Conservation (phyloP, 2,888 invertebrate species). For the Biston stratarius region DNA sequence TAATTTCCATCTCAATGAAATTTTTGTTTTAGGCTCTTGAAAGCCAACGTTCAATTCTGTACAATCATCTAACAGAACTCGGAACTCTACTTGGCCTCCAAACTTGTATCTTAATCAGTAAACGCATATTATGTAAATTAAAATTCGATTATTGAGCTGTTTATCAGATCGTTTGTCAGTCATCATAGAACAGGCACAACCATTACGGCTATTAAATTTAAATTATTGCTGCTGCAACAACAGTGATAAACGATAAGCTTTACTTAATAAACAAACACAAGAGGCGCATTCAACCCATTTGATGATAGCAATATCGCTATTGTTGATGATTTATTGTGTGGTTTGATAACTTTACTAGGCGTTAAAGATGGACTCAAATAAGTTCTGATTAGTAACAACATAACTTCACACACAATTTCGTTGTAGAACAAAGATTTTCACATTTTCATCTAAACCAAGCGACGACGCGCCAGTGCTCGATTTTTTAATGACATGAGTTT, state of each 20-base stretch:
- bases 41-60: background rate
- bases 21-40: no score
- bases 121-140: constrained; percentile 28
- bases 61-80: background rate
- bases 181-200: constrained; percentile 2
- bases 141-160: constrained; percentile 30
- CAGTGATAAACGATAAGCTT: constrained; percentile 16
- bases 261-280: constrained; percentile 2
- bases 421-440: no score
- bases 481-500: no score
- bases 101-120: constrained; percentile 11
- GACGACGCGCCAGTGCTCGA: no score
- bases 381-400: no score
- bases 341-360: constrained; percentile 16
- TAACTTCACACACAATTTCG: no score
- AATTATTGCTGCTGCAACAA: constrained; percentile 17
- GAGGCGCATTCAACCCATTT: constrained; percentile 1
- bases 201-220: constrained; percentile 19
- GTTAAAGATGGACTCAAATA: background rate
- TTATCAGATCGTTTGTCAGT: constrained; percentile 37
- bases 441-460: no score
- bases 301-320: constrained; percentile 23
- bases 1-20: no score
- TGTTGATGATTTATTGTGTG: background rate
- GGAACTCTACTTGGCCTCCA: constrained; percentile 10